Evolutionary conservation across 1,140 invertebrate species (phyloP), one percentile per base, ranked within the genome.

Genomic region (Scylla paramamosain): DNA sequence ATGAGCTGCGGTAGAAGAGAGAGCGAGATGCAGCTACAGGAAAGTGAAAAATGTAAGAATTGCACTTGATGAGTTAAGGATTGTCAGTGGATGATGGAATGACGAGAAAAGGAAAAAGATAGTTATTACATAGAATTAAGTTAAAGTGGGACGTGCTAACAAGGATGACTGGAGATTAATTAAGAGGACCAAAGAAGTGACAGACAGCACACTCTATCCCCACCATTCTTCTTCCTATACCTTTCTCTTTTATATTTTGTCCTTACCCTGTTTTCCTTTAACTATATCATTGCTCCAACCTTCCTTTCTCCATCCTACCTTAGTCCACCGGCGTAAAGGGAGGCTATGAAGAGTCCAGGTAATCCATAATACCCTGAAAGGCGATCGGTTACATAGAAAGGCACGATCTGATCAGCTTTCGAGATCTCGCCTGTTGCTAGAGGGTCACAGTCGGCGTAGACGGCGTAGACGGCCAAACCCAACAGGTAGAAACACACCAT

Each of bases 1-100:
- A 96, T 7, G 97, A 97, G 95, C 97, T 97, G 96, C 29, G 91
- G 95, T 77, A 83, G 6, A n/a, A 31, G 59, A 48, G 52, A 29
- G 39, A n/a, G 52, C 20, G 25, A 6, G n/a, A n/a, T 0, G 39
- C 0, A 45, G 32, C 10, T 46, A 45, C 32, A 83, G 59, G 39
- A 20, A 25, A 16, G 16, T 12, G 29, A 28, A 3, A 45, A 14
- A 93, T 32, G 77, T 84, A 7, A 93, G 67, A 20, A 14, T 12
- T 12, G 16, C 12, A 0, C 52, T 20, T 4, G 1, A 0, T 3
- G 6, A 28, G 52, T 7, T 6, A 48, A 92, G n/a, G 45, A 67
- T n/a, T 25, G 16, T 25, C 28, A 92, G 20, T 16, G n/a, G 31
- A 39, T 7, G 88, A 90, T 29, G 8, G 83, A 86, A 86, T 29